A percentile compares a stretch with the other conserved stretches of the same genome.
These are phyloP conservation scores for Acrocephalus arundinaceus DNA, from an alignment of 2,113 vertebrate genomes.

Conservation along the genomic window DNA sequence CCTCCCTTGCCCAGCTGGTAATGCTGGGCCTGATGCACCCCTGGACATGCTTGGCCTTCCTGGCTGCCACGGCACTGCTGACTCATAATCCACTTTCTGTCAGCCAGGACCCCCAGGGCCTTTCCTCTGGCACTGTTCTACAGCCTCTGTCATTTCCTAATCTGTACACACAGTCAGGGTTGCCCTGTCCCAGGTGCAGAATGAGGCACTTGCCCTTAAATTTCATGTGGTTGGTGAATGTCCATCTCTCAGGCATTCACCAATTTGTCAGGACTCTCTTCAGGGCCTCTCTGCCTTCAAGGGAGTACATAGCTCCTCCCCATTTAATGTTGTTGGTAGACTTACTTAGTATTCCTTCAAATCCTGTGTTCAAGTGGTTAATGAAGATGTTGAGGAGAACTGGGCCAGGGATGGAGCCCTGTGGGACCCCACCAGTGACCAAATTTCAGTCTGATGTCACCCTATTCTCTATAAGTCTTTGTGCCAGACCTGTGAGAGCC, in stretches of 20 bases:
- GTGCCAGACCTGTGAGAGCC: neutral
- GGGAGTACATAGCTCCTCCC: neutral
- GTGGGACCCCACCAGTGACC: neutral
- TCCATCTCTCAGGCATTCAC: neutral
- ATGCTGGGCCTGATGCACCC: neutral
- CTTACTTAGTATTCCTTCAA: neutral
- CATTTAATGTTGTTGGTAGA: fast-evolving
- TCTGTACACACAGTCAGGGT: neutral
- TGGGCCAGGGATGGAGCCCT: neutral
- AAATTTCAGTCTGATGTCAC: neutral
- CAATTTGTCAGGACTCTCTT: fast-evolving
- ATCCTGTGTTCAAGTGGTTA: fast-evolving
- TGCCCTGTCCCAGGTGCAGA: neutral
- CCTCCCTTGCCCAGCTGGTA: fast-evolving
- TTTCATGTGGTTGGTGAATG: neutral
- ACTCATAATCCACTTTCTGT: neutral
- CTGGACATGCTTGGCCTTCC: fast-evolving
- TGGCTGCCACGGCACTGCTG: neutral
- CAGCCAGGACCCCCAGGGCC: neutral
- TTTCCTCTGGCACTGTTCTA: neutral
- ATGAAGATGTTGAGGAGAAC: neutral
- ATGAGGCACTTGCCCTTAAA: fast-evolving
- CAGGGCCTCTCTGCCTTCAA: neutral
- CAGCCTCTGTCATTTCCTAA: neutral
- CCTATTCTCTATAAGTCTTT: neutral